A percentile compares a stretch with the other conserved stretches of the same genome.
Evolutionary conservation across 2,113 vertebrate genomes (phyloP).

Genomic region (Xyrauchen texanus): DNA sequence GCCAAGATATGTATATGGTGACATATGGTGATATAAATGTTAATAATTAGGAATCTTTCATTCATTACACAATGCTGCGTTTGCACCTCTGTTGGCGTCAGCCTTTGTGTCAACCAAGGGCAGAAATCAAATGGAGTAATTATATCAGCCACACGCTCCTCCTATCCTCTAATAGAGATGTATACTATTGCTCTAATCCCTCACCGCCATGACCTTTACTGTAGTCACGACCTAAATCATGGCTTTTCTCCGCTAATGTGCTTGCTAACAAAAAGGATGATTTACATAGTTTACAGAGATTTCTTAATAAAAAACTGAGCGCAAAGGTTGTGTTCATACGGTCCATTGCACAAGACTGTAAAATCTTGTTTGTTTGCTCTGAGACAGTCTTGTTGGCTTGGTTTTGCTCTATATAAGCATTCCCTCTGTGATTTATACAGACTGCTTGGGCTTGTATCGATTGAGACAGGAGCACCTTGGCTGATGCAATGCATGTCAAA

Average conservation of each 20-base stretch:
- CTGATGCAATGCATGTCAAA: not conserved
- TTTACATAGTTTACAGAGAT: not conserved
- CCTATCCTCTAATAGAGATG: constrained; percentile 2
- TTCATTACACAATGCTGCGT: constrained; percentile 14
- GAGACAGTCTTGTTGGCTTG: not conserved
- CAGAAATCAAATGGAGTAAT: constrained; percentile 47
- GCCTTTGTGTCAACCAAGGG: not conserved
- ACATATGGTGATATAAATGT: constrained; percentile 40
- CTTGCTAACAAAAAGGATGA: not conserved
- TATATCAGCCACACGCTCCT: constrained; percentile 12
- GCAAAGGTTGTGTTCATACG: no score
- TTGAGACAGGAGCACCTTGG: constrained; percentile 7
- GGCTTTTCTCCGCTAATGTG: not conserved
- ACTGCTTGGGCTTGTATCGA: constrained; percentile 23
- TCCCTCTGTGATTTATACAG: not conserved
- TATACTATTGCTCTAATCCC: constrained; percentile 14
- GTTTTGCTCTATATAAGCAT: not conserved
- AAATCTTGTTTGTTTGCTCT: constrained; percentile 15
- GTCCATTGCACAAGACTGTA: not conserved
- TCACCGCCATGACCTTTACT: constrained; percentile 40
- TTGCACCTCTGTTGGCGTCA: constrained; percentile 27
- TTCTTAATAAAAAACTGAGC: no score
- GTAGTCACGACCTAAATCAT: not conserved
- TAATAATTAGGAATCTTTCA: constrained; percentile 45
- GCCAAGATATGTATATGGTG: constrained; percentile 13